Evolutionary conservation across 1,140 invertebrate genomes (phyloP), one percentile per base, ranked within the genome.

Genomic region (Xylocopa sonorina): DNA sequence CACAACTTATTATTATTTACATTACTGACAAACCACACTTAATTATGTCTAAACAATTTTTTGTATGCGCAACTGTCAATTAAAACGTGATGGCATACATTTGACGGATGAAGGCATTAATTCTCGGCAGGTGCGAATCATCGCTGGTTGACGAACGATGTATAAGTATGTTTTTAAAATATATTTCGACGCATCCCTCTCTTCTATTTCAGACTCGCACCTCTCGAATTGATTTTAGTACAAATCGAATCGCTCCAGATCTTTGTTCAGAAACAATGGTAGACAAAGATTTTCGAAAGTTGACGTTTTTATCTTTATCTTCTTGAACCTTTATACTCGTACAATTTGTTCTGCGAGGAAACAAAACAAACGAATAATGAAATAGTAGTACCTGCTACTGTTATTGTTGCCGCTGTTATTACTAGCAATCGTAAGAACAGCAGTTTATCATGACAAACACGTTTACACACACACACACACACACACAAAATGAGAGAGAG

Each of bases 1-100:
- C 57, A 27, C 57, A n/a, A 29, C 46, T n/a, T n/a, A 73, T 48
- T 38, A 72, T 60, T 48, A 58, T 43, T 55, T 43, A 71, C 24
- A 71, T 57, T n/a, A 18, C 57, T 24, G n/a, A 29, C 32, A 38
- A 62, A 73, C 63, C 43, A 73, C 16, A 43, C 7, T 34, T 67
- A 14, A 50, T 48, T 50, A 69, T 71, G 34, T 14, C 41, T 29
- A 6, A 68, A 27, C 21, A 48, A n/a, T 72, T 62, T 60, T 38
- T 68, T 38, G 9, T 60, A 58, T 18, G 21, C 3, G 6, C 43
- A 58, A 24, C 24, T 58, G 21, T 14, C 24, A 18, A 4, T 57
- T 57, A 10, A 14, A 57, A 71, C n/a, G 12, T 32, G 12, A 29
- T 43, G n/a, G 2, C 0, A 7, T 34, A 3, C 32, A 34, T 41